Conservation (phyloP, 2,888 invertebrate genomes). For the Amphipyra tragopoginis region DNA sequence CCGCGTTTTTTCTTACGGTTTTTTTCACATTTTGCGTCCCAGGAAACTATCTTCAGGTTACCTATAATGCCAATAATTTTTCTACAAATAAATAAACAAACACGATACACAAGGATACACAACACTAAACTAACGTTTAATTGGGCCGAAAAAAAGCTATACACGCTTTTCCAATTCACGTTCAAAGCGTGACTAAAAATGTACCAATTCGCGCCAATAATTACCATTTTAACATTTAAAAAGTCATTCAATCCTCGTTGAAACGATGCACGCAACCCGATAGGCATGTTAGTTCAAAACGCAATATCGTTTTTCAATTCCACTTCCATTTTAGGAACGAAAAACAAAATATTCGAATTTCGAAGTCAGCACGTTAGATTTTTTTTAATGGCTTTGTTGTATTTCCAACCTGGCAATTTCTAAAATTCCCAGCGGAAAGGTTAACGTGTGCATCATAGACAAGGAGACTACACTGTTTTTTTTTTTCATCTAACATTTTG, state of each 20-base stretch:
- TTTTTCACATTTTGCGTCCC: too few relatives aligned
- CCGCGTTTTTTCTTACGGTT: too few relatives aligned
- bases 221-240: conserved; percentile 23
- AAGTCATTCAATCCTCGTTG: conserved; percentile 21
- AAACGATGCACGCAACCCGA: conserved; percentile 47
- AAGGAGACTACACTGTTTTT: too few relatives aligned
- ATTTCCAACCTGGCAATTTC: conserved; percentile 7
- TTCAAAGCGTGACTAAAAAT: conserved; percentile 14
- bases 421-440: neutral
- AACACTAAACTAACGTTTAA: conserved; percentile 2
- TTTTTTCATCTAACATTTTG: too few relatives aligned
- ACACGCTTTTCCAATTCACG: conserved; percentile 6
- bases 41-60: too few relatives aligned
- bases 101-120: neutral
- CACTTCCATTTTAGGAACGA: conserved; percentile 11
- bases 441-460: too few relatives aligned
- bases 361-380: conserved; percentile 13
- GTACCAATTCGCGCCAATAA: conserved; percentile 13
- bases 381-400: conserved; percentile 20
- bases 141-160: neutral
- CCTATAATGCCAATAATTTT: too few relatives aligned
- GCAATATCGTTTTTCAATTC: conserved; percentile 41
- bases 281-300: conserved; percentile 31
- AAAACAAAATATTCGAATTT: conserved; percentile 29
- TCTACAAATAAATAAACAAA: too few relatives aligned